Evolutionary conservation across 2,797 vertebrate genomes (phyloP).

Genomic region (Acridotheres tristis): DNA sequence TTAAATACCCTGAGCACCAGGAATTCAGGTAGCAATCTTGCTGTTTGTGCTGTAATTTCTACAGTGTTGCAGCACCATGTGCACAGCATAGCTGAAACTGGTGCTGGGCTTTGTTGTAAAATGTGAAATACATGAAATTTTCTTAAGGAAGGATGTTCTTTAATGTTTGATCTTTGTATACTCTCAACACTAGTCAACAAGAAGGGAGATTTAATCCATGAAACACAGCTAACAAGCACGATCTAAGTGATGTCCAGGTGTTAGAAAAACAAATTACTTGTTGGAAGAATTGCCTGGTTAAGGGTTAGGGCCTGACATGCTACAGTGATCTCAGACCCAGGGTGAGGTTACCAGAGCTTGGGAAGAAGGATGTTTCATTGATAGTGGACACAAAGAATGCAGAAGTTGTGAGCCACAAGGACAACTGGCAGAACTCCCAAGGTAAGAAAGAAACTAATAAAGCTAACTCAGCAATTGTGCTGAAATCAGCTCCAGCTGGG

Average conservation of each 20-base stretch:
- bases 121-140: neutral
- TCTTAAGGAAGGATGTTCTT: neutral
- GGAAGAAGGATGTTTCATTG: neutral
- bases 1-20: neutral
- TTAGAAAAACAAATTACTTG: neutral
- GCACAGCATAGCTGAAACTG: neutral
- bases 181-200: neutral
- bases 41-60: neutral
- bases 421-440: neutral
- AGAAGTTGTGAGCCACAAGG: neutral
- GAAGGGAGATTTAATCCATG: neutral
- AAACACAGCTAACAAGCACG: neutral
- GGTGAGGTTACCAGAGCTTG: neutral
- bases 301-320: neutral
- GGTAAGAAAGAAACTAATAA: neutral
- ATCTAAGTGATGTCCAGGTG: neutral
- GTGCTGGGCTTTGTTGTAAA: neutral
- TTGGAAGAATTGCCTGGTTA: neutral
- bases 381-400: neutral
- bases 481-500: neutral
- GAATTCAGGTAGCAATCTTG: conserved; percentile 4
- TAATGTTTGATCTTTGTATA: neutral
- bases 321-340: neutral
- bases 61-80: neutral
- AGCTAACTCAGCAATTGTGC: neutral